phyloP scores from a whole-genome alignment of 2,113 vertebrate genomes.

The Nothoprocta pentlandii region DNA sequence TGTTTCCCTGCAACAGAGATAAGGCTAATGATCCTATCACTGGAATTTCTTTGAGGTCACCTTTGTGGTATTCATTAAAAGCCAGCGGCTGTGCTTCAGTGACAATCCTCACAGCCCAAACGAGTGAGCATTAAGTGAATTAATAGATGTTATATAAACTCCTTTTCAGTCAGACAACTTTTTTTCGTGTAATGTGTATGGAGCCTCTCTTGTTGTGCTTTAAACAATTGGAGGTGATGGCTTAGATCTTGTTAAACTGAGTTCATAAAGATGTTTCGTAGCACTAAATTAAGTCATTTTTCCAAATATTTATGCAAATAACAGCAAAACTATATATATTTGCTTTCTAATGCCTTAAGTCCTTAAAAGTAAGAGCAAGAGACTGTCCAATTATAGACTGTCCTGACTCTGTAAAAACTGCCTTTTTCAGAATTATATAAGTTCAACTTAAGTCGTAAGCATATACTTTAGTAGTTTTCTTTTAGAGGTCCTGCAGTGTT shows the following conservation, averaged over 20 bases:
- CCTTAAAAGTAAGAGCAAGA: not conserved
- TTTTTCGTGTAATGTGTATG: not conserved
- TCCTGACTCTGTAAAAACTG: not conserved
- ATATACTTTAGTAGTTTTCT: not conserved
- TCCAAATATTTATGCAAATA: not conserved
- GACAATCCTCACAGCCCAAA: not conserved
- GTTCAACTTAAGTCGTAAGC: not conserved
- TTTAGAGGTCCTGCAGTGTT: not conserved
- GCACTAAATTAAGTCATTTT: not conserved
- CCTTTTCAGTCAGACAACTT: not conserved
- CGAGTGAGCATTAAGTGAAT: not conserved
- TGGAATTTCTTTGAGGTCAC: not conserved
- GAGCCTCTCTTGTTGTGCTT: not conserved
- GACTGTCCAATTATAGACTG: not conserved
- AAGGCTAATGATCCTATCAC: not conserved
- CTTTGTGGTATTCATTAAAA: slow-evolving; percentile 9
- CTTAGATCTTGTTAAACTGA: not conserved
- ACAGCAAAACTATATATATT: not conserved
- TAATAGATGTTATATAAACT: not conserved
- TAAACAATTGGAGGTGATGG: not conserved
- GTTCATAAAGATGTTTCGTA: not conserved
- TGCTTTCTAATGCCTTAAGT: not conserved
- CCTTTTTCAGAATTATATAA: not conserved
- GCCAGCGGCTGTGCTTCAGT: not conserved
- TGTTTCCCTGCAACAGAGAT: not conserved